phyloP scores from a whole-genome alignment of 2,797 vertebrate species.

The Acropternis orthonyx region DNA sequence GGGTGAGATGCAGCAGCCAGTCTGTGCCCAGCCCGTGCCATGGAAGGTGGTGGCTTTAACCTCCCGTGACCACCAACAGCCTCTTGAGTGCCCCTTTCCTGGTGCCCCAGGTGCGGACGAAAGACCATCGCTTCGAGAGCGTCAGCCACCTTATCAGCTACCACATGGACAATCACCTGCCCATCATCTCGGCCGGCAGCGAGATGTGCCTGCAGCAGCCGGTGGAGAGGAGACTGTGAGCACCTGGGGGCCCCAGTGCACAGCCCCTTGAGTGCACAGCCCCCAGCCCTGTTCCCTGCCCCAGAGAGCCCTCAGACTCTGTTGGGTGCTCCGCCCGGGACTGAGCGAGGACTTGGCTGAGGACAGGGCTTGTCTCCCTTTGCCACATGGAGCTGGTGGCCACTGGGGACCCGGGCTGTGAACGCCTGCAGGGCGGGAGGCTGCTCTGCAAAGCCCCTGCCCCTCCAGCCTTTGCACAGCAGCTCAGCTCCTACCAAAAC shows the following conservation, averaged over 20 bases:
- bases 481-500: background rate
- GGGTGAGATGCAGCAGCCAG: background rate
- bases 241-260: fast-evolving
- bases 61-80: fast-evolving
- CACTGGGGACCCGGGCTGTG: background rate
- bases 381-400: background rate
- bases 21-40: background rate
- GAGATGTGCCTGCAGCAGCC: conserved; percentile 97
- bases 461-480: conserved; percentile 1
- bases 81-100: background rate
- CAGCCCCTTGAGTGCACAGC: fast-evolving
- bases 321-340: background rate
- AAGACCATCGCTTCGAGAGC: conserved; percentile 95
- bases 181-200: conserved; percentile 95
- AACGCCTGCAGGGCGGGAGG: background rate
- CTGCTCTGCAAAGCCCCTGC: background rate
- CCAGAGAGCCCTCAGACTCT: background rate
- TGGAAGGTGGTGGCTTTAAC: background rate
- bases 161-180: conserved; percentile 98
- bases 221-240: conserved; percentile 88
- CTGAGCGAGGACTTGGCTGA: background rate
- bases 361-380: background rate
- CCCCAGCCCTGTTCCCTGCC: background rate
- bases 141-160: conserved; percentile 98
- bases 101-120: conserved; percentile 87